Conservation (phyloP, 1,140 invertebrate species). For the Drosophila nigromelanica region DNA sequence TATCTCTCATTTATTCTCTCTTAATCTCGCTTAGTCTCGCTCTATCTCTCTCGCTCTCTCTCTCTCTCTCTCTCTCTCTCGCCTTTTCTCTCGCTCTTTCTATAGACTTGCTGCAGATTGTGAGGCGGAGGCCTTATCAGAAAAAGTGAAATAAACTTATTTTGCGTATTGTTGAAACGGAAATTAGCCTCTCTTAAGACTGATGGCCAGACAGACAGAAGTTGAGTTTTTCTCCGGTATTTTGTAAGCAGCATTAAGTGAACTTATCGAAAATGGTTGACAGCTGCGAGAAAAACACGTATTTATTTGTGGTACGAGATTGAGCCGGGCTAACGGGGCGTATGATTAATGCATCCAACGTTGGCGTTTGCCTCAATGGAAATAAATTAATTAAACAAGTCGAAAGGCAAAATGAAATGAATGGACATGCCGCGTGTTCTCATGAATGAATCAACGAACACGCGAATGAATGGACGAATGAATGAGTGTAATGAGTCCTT, state of each 20-base stretch:
- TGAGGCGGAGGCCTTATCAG: too few species aligned
- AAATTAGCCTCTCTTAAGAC: too few species aligned
- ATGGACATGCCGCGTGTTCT: conserved; percentile 45
- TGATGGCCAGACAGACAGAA: too few species aligned
- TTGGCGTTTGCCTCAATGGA: conserved; percentile 42
- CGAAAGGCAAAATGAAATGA: not conserved
- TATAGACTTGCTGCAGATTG: not conserved
- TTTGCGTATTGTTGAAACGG: too few species aligned
- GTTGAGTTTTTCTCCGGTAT: too few species aligned
- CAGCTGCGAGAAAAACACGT: conserved; percentile 4
- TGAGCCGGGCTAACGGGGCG: conserved; percentile 42
- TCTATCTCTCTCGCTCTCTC: not conserved
- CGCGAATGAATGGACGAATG: conserved; percentile 51
- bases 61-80: not conserved
- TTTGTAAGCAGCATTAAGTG: not conserved
- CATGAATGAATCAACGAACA: conserved; percentile 40
- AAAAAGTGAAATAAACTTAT: too few species aligned
- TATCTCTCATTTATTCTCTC: too few species aligned
- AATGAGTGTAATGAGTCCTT: conserved; percentile 80
- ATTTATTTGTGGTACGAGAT: conserved; percentile 1
- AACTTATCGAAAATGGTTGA: conserved; percentile 25
- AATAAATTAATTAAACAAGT: conserved; percentile 71
- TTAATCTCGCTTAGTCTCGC: not conserved
- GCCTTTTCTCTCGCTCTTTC: not conserved
- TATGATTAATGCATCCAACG: conserved; percentile 67